These are phyloP conservation scores for Slavum lentiscoides DNA, from an alignment of 2,888 invertebrate species.

Conservation along the genomic window DNA sequence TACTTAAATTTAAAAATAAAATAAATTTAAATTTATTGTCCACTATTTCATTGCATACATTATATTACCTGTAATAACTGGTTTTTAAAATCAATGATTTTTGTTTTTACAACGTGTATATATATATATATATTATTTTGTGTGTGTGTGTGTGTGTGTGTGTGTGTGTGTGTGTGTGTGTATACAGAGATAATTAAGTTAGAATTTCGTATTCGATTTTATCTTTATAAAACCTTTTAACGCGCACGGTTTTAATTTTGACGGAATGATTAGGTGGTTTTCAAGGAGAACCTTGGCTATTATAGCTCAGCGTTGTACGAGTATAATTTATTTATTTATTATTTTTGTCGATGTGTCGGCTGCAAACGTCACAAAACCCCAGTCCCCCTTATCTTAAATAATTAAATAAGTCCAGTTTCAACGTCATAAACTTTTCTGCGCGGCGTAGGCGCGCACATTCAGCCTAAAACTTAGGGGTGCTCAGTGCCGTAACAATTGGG, in stretches of 20 bases:
- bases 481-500: no score
- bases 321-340: not conserved
- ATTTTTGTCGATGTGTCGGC: not conserved
- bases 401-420: not conserved
- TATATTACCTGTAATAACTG: not conserved
- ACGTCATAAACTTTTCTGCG: not conserved
- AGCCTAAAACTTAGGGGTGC: no score
- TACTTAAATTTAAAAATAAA: not conserved
- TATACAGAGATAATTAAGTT: not conserved
- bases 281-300: conserved; percentile 26
- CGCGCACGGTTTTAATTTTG: not conserved
- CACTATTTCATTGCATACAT: not conserved
- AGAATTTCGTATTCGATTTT: not conserved
- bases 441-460: no score
- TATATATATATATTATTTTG: not conserved
- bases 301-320: not conserved
- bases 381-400: no score
- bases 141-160: no score
- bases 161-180: no score
- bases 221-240: not conserved
- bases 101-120: no score
- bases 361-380: not conserved
- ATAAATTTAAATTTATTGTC: not conserved
- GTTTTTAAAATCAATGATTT: not conserved
- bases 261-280: conserved; percentile 4